phyloP scores from a whole-genome alignment of 1,140 invertebrate genomes.

The Muscidifurax raptorellus region DNA sequence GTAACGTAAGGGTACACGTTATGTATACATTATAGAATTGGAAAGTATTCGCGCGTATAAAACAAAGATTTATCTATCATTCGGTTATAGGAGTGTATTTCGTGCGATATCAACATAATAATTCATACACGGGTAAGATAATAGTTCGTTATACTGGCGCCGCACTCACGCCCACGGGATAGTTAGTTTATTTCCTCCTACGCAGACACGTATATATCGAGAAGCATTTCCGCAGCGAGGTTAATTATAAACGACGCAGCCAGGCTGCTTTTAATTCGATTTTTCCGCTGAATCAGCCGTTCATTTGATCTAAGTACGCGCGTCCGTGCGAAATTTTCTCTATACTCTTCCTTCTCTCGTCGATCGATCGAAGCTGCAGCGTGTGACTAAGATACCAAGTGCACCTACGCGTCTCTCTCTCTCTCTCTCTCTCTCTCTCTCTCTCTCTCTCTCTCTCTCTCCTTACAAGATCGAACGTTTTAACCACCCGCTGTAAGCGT shows the following conservation, averaged over 20 bases:
- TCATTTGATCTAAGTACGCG: not conserved
- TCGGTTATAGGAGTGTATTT: no score
- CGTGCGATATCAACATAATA: no score
- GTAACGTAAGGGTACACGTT: no score
- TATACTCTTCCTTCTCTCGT: not conserved
- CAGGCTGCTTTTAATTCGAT: not conserved
- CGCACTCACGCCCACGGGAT: not conserved
- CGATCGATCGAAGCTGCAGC: conserved; percentile 29
- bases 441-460: not conserved
- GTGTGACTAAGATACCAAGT: conserved; percentile 33
- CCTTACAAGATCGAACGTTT: not conserved
- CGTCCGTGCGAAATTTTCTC: not conserved
- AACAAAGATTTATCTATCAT: no score
- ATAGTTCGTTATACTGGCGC: no score
- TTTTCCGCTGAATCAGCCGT: not conserved
- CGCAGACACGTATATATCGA: no score
- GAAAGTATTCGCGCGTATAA: no score
- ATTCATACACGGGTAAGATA: no score
- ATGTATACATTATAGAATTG: no score
- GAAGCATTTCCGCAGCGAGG: no score
- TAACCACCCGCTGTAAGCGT: not conserved
- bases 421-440: not conserved
- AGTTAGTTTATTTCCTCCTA: not conserved
- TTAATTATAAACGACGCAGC: no score
- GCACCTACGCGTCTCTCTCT: conserved; percentile 14